These are phyloP conservation scores for Ischnus inquisitorius DNA, from an alignment of 2,888 invertebrate genomes.

Conservation along the genomic window DNA sequence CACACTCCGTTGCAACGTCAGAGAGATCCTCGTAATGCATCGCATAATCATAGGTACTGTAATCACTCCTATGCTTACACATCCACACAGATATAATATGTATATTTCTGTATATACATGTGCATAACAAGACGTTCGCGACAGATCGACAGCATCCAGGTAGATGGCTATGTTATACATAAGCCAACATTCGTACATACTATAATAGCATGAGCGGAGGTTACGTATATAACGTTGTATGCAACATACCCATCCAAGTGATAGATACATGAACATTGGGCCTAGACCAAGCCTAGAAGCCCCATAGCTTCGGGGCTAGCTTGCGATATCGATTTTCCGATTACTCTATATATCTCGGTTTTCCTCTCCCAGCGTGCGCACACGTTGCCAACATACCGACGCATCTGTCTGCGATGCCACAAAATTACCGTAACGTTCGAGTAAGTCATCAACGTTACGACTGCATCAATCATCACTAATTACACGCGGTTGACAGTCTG, in stretches of 20 bases:
- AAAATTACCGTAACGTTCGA: slow-evolving; percentile 66
- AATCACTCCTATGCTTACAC: not conserved
- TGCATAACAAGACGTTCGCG: slow-evolving; percentile 31
- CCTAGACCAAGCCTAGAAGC: slow-evolving; percentile 22
- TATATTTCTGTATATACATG: not conserved
- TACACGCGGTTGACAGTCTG: slow-evolving; percentile 54
- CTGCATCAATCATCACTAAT: slow-evolving; percentile 67
- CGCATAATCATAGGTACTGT: slow-evolving; percentile 39
- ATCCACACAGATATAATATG: too few species aligned
- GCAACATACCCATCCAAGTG: slow-evolving; percentile 29
- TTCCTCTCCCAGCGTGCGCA: slow-evolving; percentile 19
- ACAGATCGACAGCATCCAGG: slow-evolving; percentile 50
- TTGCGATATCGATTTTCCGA: slow-evolving; percentile 63
- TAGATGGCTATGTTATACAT: slow-evolving; percentile 29
- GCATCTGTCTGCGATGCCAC: slow-evolving; percentile 56
- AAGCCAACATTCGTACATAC: not conserved
- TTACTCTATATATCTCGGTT: slow-evolving; percentile 45
- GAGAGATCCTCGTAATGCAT: slow-evolving; percentile 36
- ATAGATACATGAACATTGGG: slow-evolving; percentile 30
- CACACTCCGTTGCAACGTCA: slow-evolving; percentile 9
- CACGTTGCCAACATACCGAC: slow-evolving; percentile 10
- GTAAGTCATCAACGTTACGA: slow-evolving; percentile 63
- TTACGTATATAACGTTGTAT: slow-evolving; percentile 11
- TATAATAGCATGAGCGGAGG: not conserved
- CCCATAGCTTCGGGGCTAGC: slow-evolving; percentile 14